Evolutionary conservation across 64 coral and sea anemone species (phyloP), one percentile per base, ranked within the genome.

Genomic region (Montipora cactus): DNA sequence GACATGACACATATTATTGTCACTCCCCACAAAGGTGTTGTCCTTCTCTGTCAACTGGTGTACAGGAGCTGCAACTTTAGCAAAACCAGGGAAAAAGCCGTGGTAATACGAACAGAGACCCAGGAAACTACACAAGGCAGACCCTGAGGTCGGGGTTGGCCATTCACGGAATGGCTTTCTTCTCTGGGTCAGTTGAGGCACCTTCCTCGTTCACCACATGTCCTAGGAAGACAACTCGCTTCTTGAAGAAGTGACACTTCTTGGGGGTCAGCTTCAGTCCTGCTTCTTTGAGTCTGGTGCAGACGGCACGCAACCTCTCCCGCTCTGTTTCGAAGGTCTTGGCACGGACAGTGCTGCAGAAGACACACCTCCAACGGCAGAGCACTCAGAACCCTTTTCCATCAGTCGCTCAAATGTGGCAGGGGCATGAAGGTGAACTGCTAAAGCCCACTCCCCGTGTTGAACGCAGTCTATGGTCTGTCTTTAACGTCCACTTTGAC

Each of bases 361-460:
- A 90, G 28, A 4, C 81, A 80, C 49, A 90, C 15, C 50, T 75
- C 67, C 81, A 74, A 95, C 50, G 75, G 89, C 0, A 90, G 47
- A 0, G 88, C 88, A 45, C 47, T 51, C 62, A 87, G 64, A 2
- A 90, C 93, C 21, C 77, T n/a, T 21, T 53, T 95, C 90, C 84
- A 95, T 95, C 20, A 95, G 49, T 14, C 50, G 61, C 53, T 92
- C 52, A 49, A 95, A 91, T 68, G 62, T 81, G 44, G 77, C 28
- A 46, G 74, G 28, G 8, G 74, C 74, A 44, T 62, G 4, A 90
- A 44, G 6, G 69, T 89, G 21, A 83, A 94, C 59, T 94, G 79
- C 13, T 76, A 90, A 15, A 95, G 70, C 7, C 81, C 93, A 28
- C 1, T 75, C 58, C n/a, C 59, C 13, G 59, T 64, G 5, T 8